phyloP scores from a whole-genome alignment of 1,140 invertebrate genomes.

The Camponotus vicinus region DNA sequence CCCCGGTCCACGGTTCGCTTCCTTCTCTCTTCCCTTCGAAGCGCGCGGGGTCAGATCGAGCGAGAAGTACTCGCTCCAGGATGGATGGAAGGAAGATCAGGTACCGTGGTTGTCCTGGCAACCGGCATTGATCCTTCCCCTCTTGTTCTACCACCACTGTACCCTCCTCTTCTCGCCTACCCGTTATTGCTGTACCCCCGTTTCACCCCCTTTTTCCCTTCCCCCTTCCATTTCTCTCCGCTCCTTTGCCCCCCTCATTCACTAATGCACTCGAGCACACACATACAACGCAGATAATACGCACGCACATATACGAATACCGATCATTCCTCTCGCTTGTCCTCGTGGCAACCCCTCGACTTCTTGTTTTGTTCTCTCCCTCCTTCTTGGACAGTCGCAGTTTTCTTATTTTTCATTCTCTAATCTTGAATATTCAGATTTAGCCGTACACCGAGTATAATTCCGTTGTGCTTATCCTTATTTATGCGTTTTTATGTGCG shows the following conservation, averaged over 20 bases:
- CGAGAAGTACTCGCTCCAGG: conserved; percentile 78
- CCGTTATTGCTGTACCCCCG: conserved; percentile 62
- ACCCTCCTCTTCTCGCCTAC: conserved; percentile 59
- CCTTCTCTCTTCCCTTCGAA: neutral
- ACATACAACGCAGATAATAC: conserved; percentile 20
- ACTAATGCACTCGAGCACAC: conserved; percentile 39
- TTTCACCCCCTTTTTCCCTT: conserved; percentile 6
- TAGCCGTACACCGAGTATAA: conserved; percentile 28
- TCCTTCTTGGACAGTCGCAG: conserved; percentile 12
- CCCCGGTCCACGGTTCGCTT: conserved; percentile 24
- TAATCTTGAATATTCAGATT: conserved; percentile 47
- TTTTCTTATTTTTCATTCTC: conserved; percentile 21
- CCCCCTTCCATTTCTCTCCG: neutral
- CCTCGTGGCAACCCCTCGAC: conserved; percentile 36
- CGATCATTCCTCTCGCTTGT: conserved; percentile 62
- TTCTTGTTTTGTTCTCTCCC: conserved; percentile 63
- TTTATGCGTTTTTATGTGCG: conserved; percentile 26
- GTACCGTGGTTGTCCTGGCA: conserved; percentile 83
- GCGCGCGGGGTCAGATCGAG: conserved; percentile 69
- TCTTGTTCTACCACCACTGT: conserved; percentile 73
- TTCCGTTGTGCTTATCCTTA: neutral
- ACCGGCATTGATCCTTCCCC: conserved; percentile 85
- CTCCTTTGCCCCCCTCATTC: conserved; percentile 60
- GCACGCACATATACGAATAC: conserved; percentile 23
- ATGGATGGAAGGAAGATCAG: conserved; percentile 84